Conservation (phyloP, 2,888 invertebrate species). For the Thalpophila matura region DNA sequence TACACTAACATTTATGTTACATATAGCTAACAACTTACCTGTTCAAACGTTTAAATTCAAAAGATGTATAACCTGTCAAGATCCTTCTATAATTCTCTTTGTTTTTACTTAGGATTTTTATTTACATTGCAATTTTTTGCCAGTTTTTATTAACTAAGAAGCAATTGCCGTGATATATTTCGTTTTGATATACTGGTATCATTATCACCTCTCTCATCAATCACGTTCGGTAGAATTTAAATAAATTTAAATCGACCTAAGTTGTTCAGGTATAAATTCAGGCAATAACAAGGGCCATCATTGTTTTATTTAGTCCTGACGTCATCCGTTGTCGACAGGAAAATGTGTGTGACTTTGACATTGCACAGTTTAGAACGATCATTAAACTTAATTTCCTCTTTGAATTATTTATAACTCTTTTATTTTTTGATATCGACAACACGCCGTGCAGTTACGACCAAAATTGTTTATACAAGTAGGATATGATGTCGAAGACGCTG, state of each 20-base stretch:
- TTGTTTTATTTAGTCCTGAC: slow-evolving; percentile 66
- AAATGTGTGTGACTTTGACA: slow-evolving; percentile 70
- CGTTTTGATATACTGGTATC: not conserved
- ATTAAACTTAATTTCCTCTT: slow-evolving; percentile 72
- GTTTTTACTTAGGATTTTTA: slow-evolving; percentile 6
- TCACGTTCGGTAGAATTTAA: slow-evolving; percentile 11
- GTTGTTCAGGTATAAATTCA: slow-evolving; percentile 44
- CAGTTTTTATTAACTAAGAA: not conserved
- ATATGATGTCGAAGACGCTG: slow-evolving; percentile 48
- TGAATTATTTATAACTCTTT: slow-evolving; percentile 70
- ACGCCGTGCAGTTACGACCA: slow-evolving; percentile 57
- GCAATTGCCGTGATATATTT: not conserved
- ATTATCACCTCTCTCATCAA: slow-evolving; percentile 29
- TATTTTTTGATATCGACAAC: slow-evolving; percentile 63
- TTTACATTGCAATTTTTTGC: slow-evolving; percentile 1
- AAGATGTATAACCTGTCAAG: slow-evolving; percentile 21
- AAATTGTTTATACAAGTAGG: slow-evolving; percentile 28
- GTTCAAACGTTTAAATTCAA: slow-evolving; percentile 18
- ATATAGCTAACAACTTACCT: slow-evolving; percentile 39
- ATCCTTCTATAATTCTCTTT: slow-evolving; percentile 13
- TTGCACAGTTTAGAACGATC: slow-evolving; percentile 71
- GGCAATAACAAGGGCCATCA: slow-evolving; percentile 60
- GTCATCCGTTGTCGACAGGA: slow-evolving; percentile 64
- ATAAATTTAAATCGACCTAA: slow-evolving; percentile 36
- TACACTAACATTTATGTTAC: not conserved